A percentile compares a stretch with the other conserved stretches of the same genome.
Conservation (phyloP, 92 coral and sea anemone species). For the Zoanthus sociatus region DNA sequence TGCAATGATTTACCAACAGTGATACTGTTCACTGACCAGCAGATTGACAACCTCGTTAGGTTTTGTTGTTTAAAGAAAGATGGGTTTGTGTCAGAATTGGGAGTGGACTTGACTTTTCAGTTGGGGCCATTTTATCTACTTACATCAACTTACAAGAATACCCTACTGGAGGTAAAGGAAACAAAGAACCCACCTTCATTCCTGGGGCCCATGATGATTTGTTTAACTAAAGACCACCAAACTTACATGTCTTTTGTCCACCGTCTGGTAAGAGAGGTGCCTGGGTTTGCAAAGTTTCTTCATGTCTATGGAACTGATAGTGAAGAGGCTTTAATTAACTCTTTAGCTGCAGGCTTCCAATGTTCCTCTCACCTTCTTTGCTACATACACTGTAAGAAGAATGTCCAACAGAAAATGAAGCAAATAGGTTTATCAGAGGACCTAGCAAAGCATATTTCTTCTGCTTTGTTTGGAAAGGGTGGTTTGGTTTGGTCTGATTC, state of each 20-base stretch:
- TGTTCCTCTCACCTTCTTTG: conserved; percentile 57
- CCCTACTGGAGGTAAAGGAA: no score
- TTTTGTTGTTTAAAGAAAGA: no score
- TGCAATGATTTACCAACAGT: no score
- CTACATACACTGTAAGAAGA: conserved; percentile 64
- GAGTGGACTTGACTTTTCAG: no score
- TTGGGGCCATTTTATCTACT: no score
- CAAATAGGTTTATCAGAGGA: conserved; percentile 49
- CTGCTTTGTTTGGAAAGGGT: conserved; percentile 13
- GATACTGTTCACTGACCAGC: no score
- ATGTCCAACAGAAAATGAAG: conserved; percentile 44
- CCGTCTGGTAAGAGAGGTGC: conserved; percentile 66
- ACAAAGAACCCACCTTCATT: no score
- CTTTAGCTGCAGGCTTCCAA: conserved; percentile 64
- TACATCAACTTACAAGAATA: no score
- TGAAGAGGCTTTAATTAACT: conserved; percentile 58
- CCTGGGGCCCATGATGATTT: no score
- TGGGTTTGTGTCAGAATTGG: no score
- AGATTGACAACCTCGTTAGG: no score
- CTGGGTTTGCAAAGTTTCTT: conserved; percentile 61
- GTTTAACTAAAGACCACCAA: conserved; percentile 41
- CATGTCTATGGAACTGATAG: conserved; percentile 65
- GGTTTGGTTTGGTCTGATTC: background rate
- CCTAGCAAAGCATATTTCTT: conserved; percentile 39
- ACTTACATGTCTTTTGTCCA: conserved; percentile 75